Base-by-base conservation (phyloP, 1,140 invertebrate genomes). In the Penaeus chinensis region DNA sequence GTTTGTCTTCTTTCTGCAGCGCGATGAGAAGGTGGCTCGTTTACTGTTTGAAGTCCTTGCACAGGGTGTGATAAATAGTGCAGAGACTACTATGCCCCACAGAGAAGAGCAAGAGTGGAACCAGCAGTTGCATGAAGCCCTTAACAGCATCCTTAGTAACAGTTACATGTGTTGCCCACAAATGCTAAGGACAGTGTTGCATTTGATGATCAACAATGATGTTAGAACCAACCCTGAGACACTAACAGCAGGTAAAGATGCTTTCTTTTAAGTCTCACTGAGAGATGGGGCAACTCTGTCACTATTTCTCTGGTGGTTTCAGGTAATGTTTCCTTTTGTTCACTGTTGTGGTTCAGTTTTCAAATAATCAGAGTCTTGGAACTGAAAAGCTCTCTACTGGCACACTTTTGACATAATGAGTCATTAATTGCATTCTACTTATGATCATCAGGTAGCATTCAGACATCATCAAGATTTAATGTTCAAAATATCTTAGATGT, bases 91-190 rank as follows among this genome's bases (percentile, higher is more conserved):
- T 3, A 65, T 90, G 85, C 7, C 32, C 16, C 62, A 24, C 20
- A 65, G 62, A 61, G 82, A 81, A 20, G 65, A 65, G 18, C 78
- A 90, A n/a, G 60, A 71, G 13, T 90, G 89, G 89, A 60, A 37
- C 18, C 47, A 88, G 13, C 22, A 77, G 60, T 32, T 90, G 20
- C 37, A 71, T 93, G 62, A 91, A 91, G 89, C 81, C 16, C n/a
- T 90, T n/a, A 86, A 81, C 61, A 24, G 10, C 4, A 80, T 89
- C 10, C 62, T 89, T 13, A 22, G 22, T 5, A 54, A 66, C 22
- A 90, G 89, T 54, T 65, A 82, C 22, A 62, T 65, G 60, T 82
- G 76, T 66, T 61, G 62, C 37, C 89, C 89, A 83, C 63, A 89
- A 27, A 13, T 89, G 63, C 47, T 90, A 32, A 74, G 80, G 47